Evolutionary conservation across 2,888 invertebrate species (phyloP).

Genomic region (Andrena trimmerana): DNA sequence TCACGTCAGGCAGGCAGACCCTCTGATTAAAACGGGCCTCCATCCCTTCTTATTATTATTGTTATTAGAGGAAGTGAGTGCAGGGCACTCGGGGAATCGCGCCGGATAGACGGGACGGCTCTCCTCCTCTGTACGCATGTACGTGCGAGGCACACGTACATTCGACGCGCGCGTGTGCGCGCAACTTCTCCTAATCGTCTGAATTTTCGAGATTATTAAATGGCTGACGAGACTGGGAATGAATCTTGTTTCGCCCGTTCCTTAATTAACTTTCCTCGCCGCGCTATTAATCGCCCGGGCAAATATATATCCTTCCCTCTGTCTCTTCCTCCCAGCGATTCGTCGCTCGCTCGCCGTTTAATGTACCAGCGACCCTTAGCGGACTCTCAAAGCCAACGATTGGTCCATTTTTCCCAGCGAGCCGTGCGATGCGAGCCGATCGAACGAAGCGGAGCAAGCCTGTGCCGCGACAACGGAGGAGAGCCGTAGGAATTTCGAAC

Average conservation of each 20-base stretch:
- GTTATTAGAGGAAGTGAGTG: constrained; percentile 76
- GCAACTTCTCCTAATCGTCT: constrained; percentile 69
- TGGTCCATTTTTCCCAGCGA: too few species aligned
- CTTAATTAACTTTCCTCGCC: constrained; percentile 75
- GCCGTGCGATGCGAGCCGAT: background rate
- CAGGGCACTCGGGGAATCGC: constrained; percentile 67
- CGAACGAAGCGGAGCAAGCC: background rate
- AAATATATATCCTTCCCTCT: constrained; percentile 6
- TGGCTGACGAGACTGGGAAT: constrained; percentile 73
- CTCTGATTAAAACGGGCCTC: constrained; percentile 81
- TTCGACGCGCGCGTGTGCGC: background rate
- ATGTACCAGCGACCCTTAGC: background rate
- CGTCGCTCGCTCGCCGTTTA: background rate
- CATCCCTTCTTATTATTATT: constrained; percentile 79
- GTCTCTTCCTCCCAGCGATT: background rate
- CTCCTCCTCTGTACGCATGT: constrained; percentile 7
- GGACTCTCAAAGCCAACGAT: background rate
- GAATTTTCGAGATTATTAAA: constrained; percentile 79
- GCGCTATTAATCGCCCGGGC: constrained; percentile 65
- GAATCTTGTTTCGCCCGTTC: constrained; percentile 70
- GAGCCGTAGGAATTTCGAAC: constrained; percentile 43
- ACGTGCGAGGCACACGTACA: background rate
- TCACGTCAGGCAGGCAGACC: constrained; percentile 80
- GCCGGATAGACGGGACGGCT: constrained; percentile 54
- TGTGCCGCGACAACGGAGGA: background rate